Percentiles rank a stretch among this genome's conserved stretches.
These are phyloP conservation scores for Macropodus opercularis DNA, from an alignment of 2,797 vertebrate genomes.

Conservation along the genomic window DNA sequence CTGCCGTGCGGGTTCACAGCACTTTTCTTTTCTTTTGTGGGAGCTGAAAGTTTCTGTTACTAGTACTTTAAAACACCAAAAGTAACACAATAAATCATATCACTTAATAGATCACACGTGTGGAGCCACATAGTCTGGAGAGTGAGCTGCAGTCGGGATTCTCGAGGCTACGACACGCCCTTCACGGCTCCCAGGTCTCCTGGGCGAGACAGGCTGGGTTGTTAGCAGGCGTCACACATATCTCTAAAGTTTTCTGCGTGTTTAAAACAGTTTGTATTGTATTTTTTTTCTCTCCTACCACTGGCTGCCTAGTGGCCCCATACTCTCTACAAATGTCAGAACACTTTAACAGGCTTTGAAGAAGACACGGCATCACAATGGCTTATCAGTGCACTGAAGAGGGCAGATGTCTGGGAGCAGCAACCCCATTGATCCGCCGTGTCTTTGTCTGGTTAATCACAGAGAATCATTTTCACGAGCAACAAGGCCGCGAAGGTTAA, in stretches of 20 bases:
- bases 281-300: neutral
- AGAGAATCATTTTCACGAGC: constrained; percentile 15
- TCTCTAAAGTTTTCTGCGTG: constrained; percentile 6
- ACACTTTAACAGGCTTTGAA: constrained; percentile 18
- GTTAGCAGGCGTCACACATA: constrained; percentile 11
- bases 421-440: constrained; percentile 12
- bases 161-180: neutral
- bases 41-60: neutral
- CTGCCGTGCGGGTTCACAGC: constrained; percentile 9
- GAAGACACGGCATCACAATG: neutral
- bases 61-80: neutral
- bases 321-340: constrained; percentile 16
- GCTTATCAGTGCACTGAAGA: constrained; percentile 15
- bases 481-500: neutral
- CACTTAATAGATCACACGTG: neutral
- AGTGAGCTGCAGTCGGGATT: neutral
- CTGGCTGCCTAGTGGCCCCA: neutral
- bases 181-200: constrained; percentile 5
- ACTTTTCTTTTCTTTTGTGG: neutral
- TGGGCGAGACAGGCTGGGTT: constrained; percentile 14
- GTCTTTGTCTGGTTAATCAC: constrained; percentile 24
- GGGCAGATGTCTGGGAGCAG: constrained; percentile 22
- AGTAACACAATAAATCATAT: neutral
- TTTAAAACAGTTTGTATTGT: neutral
- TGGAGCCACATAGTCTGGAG: neutral